Evolutionary conservation across 2,797 vertebrate genomes (phyloP).

Genomic region (Coregonus ussuriensis): DNA sequence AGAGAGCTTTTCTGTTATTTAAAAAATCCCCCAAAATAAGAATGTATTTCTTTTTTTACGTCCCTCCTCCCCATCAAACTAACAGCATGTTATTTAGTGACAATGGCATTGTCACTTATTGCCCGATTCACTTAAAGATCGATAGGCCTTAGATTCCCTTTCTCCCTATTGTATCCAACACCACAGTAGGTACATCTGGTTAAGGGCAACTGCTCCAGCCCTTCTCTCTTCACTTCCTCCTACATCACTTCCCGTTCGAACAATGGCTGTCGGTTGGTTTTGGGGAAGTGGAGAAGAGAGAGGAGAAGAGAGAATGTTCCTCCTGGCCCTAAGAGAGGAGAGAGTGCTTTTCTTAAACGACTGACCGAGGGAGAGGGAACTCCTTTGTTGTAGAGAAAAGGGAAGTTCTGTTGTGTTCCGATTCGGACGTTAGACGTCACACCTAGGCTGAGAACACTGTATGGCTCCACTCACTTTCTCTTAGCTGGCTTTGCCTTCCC

Average conservation of each 20-base stretch:
- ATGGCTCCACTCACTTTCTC: not conserved
- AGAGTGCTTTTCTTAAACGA: not conserved
- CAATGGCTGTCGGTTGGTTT: slow-evolving; percentile 59
- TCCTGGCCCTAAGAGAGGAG: slow-evolving; percentile 23
- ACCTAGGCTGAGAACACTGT: not conserved
- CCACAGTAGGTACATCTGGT: no score
- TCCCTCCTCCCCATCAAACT: slow-evolving; percentile 49
- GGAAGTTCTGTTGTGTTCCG: slow-evolving; percentile 35
- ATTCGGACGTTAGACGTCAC: not conserved
- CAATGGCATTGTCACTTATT: slow-evolving; percentile 7
- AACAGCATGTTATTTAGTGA: slow-evolving; percentile 33
- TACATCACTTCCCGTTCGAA: slow-evolving; percentile 63
- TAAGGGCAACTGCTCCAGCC: not conserved
- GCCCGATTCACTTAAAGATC: slow-evolving; percentile 15
- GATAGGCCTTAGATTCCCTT: slow-evolving; percentile 52
- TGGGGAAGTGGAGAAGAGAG: slow-evolving; percentile 65
- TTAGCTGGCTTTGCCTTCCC: not conserved
- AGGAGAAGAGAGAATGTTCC: slow-evolving; percentile 76
- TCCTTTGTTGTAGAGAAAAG: slow-evolving; percentile 49
- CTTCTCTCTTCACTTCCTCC: slow-evolving; percentile 52
- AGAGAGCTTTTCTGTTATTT: slow-evolving; percentile 31
- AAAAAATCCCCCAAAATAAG: not conserved
- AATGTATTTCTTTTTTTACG: no score
- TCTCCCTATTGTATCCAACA: slow-evolving; percentile 47
- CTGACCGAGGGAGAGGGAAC: slow-evolving; percentile 47